Conservation (phyloP, 2,113 vertebrate genomes). For the Eolophus roseicapilla region DNA sequence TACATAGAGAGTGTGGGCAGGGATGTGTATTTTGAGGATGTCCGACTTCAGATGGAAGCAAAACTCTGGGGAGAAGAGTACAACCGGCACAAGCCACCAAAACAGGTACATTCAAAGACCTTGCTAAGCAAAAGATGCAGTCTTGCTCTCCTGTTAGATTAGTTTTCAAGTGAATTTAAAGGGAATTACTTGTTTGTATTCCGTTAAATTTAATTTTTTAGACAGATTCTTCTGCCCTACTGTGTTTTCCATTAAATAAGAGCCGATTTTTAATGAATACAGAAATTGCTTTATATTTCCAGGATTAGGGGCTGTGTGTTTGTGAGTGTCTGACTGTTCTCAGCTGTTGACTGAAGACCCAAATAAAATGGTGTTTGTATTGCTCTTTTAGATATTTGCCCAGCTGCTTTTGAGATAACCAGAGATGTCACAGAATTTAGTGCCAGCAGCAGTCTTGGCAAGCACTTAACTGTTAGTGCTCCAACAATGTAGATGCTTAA, state of each 20-base stretch:
- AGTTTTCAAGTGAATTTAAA: background rate
- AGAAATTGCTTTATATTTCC: background rate
- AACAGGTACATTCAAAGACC: constrained; percentile 80
- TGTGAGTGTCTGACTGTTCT: background rate
- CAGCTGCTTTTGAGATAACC: constrained; percentile 15
- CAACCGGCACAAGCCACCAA: constrained; percentile 93
- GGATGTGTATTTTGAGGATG: constrained; percentile 94
- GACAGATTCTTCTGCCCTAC: background rate
- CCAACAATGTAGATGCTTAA: background rate
- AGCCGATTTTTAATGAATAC: background rate
- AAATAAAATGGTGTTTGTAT: background rate
- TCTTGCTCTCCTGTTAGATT: background rate
- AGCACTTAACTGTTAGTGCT: background rate
- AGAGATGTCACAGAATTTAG: background rate
- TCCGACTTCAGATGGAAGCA: constrained; percentile 95
- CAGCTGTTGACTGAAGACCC: background rate
- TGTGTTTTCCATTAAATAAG: background rate
- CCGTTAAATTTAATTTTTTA: background rate
- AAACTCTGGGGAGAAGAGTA: constrained; percentile 99
- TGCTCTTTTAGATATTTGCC: background rate
- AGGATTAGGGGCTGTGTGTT: background rate
- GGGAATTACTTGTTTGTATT: background rate
- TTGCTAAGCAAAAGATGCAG: background rate
- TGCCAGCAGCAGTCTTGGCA: background rate
- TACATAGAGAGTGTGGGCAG: constrained; percentile 89